These are phyloP conservation scores for Temnothorax longispinosus DNA, from an alignment of 1,140 invertebrate genomes.

Conservation along the genomic window DNA sequence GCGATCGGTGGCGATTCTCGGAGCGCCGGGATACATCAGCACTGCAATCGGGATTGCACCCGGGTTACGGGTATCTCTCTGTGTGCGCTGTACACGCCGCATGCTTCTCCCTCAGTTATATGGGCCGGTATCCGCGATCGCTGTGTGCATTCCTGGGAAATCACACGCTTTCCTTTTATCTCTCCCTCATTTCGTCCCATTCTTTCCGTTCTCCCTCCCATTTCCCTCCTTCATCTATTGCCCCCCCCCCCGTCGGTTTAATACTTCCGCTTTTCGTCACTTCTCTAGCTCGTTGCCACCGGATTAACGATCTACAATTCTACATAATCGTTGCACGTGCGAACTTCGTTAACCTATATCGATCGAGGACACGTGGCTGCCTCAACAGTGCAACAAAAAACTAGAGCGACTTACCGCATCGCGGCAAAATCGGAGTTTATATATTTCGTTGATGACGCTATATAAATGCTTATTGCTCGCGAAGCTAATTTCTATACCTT, in stretches of 20 bases:
- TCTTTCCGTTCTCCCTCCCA: neutral
- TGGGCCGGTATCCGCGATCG: slow-evolving; percentile 4
- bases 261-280: neutral
- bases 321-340: slow-evolving; percentile 4
- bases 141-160: slow-evolving; percentile 43
- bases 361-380: slow-evolving; percentile 6
- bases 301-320: neutral
- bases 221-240: neutral
- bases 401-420: neutral
- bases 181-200: neutral
- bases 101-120: slow-evolving; percentile 32
- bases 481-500: neutral
- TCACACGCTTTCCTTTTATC: slow-evolving; percentile 22
- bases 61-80: slow-evolving; percentile 26
- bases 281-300: neutral
- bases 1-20: slow-evolving; percentile 40
- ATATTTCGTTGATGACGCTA: neutral
- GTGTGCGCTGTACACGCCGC: slow-evolving; percentile 22
- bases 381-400: neutral
- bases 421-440: neutral
- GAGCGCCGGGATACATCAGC: slow-evolving; percentile 46
- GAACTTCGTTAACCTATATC: slow-evolving; percentile 1
- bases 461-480: no score
- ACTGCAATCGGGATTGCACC: slow-evolving; percentile 31
- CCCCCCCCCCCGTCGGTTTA: neutral